phyloP scores from a whole-genome alignment of 2,113 vertebrate genomes.

The Proterorhinus semilunaris region DNA sequence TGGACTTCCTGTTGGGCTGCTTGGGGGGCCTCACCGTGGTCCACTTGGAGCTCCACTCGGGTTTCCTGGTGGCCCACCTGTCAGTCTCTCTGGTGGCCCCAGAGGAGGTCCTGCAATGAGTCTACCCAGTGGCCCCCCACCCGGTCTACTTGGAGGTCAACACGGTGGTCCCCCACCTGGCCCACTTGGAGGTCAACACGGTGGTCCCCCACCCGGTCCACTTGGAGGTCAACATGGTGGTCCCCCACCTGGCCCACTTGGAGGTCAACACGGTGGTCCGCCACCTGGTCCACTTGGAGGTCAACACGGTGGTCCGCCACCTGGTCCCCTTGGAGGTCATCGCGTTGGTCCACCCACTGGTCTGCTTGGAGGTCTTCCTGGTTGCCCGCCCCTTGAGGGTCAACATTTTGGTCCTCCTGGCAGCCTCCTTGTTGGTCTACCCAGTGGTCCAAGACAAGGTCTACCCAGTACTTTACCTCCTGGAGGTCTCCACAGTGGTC shows the following conservation, averaged over 20 bases:
- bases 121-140: neutral
- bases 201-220: neutral
- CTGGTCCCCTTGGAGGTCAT: neutral
- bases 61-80: neutral
- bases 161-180: neutral
- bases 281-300: neutral
- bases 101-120: neutral
- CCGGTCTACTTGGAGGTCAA: neutral
- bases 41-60: neutral
- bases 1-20: conserved; percentile 79
- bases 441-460: neutral
- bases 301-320: neutral
- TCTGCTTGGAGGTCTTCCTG: neutral
- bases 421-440: neutral
- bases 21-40: conserved; percentile 23
- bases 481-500: neutral
- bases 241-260: neutral
- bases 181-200: neutral
- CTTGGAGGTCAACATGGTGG: neutral
- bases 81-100: neutral
- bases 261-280: neutral
- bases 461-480: neutral
- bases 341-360: neutral
- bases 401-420: too few relatives aligned
- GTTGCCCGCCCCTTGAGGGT: neutral